A percentile compares a stretch with the other conserved stretches of the same genome.
Conservation (phyloP, 2,797 vertebrate genomes). For the Jordanella pulchra region DNA sequence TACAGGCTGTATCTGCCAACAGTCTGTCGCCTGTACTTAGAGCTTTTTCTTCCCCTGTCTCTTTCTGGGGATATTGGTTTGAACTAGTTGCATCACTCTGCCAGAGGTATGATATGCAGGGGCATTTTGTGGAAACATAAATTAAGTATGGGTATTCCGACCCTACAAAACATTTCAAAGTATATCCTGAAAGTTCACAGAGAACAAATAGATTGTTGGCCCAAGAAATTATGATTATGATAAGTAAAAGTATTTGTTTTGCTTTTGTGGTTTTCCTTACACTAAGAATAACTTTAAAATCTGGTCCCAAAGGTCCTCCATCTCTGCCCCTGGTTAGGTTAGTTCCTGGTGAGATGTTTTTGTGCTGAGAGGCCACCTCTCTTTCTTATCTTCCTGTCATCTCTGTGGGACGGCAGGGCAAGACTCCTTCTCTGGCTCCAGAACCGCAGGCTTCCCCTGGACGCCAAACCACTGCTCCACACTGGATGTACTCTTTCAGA, state of each 20-base stretch:
- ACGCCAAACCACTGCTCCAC: slow-evolving; percentile 62
- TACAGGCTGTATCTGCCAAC: slow-evolving; percentile 67
- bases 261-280: slow-evolving; percentile 38
- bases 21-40: slow-evolving; percentile 63
- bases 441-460: slow-evolving; percentile 77
- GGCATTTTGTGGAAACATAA: slow-evolving; percentile 51
- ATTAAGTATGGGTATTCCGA: slow-evolving; percentile 53
- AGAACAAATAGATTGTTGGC: slow-evolving; percentile 23
- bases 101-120: slow-evolving; percentile 67
- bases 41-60: slow-evolving; percentile 25
- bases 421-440: slow-evolving; percentile 84
- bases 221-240: slow-evolving; percentile 37
- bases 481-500: slow-evolving; percentile 57
- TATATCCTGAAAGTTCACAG: slow-evolving; percentile 23
- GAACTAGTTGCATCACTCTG: slow-evolving; percentile 60
- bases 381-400: slow-evolving; percentile 88
- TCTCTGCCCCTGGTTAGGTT: slow-evolving; percentile 66
- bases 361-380: slow-evolving; percentile 72
- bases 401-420: slow-evolving; percentile 86
- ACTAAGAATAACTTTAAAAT: slow-evolving; percentile 53
- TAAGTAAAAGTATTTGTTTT: slow-evolving; percentile 20
- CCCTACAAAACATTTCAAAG: slow-evolving; percentile 34
- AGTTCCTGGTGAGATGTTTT: slow-evolving; percentile 77
- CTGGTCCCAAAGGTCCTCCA: slow-evolving; percentile 42
- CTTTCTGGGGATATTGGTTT: slow-evolving; percentile 64